Conservation (phyloP, 2,888 invertebrate genomes). For the Galerucella pusilla region DNA sequence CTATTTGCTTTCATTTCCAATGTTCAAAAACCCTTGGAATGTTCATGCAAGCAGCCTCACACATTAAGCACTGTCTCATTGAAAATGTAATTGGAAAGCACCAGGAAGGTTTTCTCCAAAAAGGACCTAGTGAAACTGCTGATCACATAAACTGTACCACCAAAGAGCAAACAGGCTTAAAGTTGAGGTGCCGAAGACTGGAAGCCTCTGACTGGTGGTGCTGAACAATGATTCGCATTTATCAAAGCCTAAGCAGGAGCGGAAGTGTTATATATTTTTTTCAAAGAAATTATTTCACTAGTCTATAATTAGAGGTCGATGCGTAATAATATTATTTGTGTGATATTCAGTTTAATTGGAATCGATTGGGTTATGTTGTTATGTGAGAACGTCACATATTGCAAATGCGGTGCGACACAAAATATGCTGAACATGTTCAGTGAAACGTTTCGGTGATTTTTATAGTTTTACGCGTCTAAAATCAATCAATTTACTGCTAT, state of each 20-base stretch:
- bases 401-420: background rate
- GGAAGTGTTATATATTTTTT: background rate
- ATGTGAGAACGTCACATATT: conserved; percentile 5
- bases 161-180: too few species aligned
- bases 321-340: background rate
- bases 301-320: background rate
- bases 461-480: background rate
- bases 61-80: too few species aligned
- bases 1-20: too few species aligned
- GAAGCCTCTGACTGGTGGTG: too few species aligned
- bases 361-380: conserved; percentile 1
- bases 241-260: background rate
- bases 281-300: background rate
- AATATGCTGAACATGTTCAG: conserved; percentile 1
- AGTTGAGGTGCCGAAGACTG: too few species aligned
- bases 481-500: background rate
- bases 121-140: too few species aligned
- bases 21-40: too few species aligned
- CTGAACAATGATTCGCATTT: too few species aligned
- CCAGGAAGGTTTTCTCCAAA: too few species aligned
- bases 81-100: too few species aligned
- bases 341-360: background rate
- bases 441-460: background rate
- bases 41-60: too few species aligned
- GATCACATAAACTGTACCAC: too few species aligned